These are phyloP conservation scores for Pachyramphus minor DNA, from an alignment of 2,113 vertebrate genomes.

Conservation along the genomic window DNA sequence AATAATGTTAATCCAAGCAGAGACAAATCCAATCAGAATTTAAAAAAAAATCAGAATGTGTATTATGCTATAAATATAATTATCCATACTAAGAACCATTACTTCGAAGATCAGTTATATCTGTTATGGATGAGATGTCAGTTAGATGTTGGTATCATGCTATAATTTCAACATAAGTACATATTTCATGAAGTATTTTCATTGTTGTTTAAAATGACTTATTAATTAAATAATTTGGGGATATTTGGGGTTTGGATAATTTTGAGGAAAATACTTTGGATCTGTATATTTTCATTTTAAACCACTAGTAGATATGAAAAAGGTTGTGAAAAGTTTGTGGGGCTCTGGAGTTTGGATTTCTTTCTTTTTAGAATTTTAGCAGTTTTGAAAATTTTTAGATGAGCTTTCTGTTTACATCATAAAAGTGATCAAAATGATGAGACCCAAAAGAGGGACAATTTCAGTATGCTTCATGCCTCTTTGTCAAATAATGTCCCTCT, in stretches of 20 bases:
- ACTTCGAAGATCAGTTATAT: not conserved
- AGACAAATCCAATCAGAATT: not conserved
- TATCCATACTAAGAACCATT: not conserved
- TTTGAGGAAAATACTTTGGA: not conserved
- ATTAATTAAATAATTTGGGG: not conserved
- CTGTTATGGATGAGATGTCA: not conserved
- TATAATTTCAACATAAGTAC: not conserved
- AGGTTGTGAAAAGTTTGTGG: not conserved
- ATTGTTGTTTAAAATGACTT: not conserved
- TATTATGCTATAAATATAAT: not conserved
- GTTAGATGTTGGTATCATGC: not conserved
- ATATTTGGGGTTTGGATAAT: not conserved
- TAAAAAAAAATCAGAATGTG: not conserved
- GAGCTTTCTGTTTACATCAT: not conserved
- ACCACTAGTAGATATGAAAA: not conserved
- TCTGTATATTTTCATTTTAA: not conserved
- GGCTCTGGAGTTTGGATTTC: fast-evolving
- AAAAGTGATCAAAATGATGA: not conserved
- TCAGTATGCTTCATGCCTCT: not conserved
- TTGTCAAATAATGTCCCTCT: constrained; percentile 2
- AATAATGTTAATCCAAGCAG: not conserved
- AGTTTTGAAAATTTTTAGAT: not conserved
- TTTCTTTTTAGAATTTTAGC: not conserved
- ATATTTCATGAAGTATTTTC: not conserved
- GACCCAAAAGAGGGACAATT: not conserved